A percentile compares a stretch with the other conserved stretches of the same genome.
Evolutionary conservation across 1,140 invertebrate species (phyloP).

Genomic region (Yoshiicerus persimilis): DNA sequence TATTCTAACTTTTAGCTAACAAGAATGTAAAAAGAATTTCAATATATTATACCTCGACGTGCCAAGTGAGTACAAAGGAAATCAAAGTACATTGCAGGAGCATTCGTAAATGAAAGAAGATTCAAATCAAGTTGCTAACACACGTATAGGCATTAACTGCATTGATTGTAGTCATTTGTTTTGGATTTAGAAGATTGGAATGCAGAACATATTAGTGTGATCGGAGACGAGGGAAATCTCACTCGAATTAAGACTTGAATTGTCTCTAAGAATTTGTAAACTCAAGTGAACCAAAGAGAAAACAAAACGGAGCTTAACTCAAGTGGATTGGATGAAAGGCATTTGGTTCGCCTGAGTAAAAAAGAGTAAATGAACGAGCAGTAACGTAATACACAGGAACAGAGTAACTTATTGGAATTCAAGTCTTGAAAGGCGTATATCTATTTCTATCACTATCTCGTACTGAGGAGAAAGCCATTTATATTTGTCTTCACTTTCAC

Average conservation of each 20-base stretch:
- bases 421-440: background rate
- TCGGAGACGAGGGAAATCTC: background rate
- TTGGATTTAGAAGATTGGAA: background rate
- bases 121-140: background rate
- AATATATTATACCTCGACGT: background rate
- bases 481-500: slow-evolving; percentile 11
- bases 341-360: background rate
- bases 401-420: slow-evolving; percentile 2
- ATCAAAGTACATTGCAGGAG: background rate
- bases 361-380: background rate
- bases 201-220: background rate
- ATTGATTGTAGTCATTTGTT: background rate
- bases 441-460: background rate
- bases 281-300: background rate
- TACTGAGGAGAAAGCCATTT: background rate
- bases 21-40: background rate
- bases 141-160: background rate
- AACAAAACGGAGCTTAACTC: background rate
- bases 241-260: background rate
- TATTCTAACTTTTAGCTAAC: background rate
- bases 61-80: background rate
- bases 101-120: background rate
- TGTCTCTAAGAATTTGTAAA: background rate
- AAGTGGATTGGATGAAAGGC: background rate
- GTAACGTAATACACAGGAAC: background rate